phyloP scores from a whole-genome alignment of 1,140 invertebrate species.

The Gryllus bimaculatus region DNA sequence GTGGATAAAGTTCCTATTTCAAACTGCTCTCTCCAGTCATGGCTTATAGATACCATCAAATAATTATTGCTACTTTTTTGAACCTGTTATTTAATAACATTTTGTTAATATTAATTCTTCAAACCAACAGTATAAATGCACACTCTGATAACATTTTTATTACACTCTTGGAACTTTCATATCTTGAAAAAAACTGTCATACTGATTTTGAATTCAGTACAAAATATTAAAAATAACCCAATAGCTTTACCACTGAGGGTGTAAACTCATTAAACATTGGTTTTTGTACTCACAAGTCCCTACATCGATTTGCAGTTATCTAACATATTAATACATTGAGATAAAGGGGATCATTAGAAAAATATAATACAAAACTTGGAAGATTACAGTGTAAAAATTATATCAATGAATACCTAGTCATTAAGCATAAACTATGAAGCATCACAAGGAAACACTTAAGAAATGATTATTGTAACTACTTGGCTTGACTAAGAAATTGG shows the following conservation, averaged over 20 bases:
- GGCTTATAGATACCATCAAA: not conserved
- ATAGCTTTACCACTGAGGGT: not conserved
- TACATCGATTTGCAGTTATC: not conserved
- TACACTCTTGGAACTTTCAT: not conserved
- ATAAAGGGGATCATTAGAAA: not conserved
- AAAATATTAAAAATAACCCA: not conserved
- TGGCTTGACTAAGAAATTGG: no score
- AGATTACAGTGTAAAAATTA: not conserved
- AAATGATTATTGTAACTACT: not conserved
- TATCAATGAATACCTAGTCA: not conserved
- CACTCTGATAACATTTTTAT: no score
- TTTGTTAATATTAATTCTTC: not conserved
- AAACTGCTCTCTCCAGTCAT: not conserved
- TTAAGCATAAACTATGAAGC: not conserved
- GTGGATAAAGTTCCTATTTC: not conserved
- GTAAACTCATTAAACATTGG: no score
- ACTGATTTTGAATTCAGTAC: not conserved
- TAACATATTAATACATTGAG: not conserved
- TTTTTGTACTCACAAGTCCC: no score
- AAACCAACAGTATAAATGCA: not conserved
- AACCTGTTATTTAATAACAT: no score
- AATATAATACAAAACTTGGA: not conserved
- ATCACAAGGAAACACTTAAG: not conserved
- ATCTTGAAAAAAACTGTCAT: not conserved
- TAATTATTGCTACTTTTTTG: not conserved